A percentile compares a stretch with the other conserved stretches of the same genome.
phyloP scores from a whole-genome alignment of 2,888 invertebrate genomes.

The Lasioglossum villosulum region DNA sequence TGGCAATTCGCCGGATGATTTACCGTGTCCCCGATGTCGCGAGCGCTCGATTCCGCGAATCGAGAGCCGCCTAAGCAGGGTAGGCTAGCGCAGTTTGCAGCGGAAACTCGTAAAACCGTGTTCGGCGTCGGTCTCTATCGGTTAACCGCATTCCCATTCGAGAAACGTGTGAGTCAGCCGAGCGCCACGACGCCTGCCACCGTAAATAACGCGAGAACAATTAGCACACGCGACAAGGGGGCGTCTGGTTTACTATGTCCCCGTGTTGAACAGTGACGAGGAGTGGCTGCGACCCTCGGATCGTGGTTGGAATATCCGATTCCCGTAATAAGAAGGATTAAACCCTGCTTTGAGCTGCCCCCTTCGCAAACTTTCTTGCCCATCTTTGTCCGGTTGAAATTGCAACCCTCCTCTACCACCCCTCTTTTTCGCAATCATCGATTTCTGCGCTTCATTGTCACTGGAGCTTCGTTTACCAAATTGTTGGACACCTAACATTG shows the following conservation, averaged over 20 bases:
- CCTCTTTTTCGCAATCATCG: not conserved
- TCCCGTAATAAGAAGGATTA: conserved; percentile 71
- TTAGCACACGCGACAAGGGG: conserved; percentile 70
- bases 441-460: not conserved
- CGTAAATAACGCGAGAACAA: conserved; percentile 76
- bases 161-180: conserved; percentile 64
- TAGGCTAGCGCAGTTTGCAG: conserved; percentile 37
- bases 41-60: conserved; percentile 49
- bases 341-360: conserved; percentile 18
- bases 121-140: conserved; percentile 57
- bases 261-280: conserved; percentile 34
- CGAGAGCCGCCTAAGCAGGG: conserved; percentile 7
- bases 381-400: conserved; percentile 47
- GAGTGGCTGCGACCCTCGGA: conserved; percentile 60
- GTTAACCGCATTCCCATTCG: conserved; percentile 70
- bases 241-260: conserved; percentile 32
- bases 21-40: conserved; percentile 29
- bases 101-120: conserved; percentile 61
- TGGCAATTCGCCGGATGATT: conserved; percentile 53
- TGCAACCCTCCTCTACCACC: not conserved
- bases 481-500: not conserved
- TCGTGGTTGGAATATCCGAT: conserved; percentile 72
- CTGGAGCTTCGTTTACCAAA: not conserved
- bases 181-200: conserved; percentile 61
- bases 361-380: conserved; percentile 12